phyloP scores from a whole-genome alignment of 2,113 vertebrate species.

The Plecotus auritus region DNA sequence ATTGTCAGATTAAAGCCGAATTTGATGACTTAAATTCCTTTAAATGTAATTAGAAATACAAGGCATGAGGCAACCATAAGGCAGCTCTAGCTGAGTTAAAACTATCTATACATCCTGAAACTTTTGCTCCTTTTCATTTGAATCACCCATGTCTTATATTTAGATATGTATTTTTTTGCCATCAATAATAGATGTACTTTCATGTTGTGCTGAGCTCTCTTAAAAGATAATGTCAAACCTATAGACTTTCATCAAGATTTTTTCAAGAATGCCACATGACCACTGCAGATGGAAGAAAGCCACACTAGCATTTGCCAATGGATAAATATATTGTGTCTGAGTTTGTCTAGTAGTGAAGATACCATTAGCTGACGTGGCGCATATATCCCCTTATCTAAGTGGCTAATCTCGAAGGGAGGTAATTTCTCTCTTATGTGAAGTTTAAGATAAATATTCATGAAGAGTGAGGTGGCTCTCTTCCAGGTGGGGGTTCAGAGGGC shows the following conservation, averaged over 20 bases:
- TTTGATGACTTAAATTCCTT: conserved; percentile 54
- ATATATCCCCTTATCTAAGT: background rate
- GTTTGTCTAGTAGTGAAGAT: background rate
- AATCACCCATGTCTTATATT: conserved; percentile 51
- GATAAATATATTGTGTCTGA: background rate
- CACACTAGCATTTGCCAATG: conserved; percentile 30
- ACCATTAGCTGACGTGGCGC: background rate
- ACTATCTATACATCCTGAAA: conserved; percentile 55
- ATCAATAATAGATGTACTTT: conserved; percentile 51
- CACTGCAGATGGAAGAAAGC: conserved; percentile 54
- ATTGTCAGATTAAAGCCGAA: conserved; percentile 53
- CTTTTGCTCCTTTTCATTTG: conserved; percentile 63
- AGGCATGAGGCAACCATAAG: conserved; percentile 55
- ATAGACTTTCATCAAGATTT: conserved; percentile 4
- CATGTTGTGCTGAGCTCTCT: conserved; percentile 7
- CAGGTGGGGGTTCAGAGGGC: background rate
- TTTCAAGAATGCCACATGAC: conserved; percentile 29
- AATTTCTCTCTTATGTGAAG: background rate
- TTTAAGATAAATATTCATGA: background rate
- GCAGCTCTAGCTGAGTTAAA: conserved; percentile 55
- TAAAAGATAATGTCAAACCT: conserved; percentile 39
- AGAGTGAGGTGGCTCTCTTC: background rate
- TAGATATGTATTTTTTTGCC: conserved; percentile 51
- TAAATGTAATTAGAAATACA: conserved; percentile 68
- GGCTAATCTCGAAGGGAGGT: background rate